phyloP scores from a whole-genome alignment of 2,888 invertebrate species.

The Spisula subtruncata region DNA sequence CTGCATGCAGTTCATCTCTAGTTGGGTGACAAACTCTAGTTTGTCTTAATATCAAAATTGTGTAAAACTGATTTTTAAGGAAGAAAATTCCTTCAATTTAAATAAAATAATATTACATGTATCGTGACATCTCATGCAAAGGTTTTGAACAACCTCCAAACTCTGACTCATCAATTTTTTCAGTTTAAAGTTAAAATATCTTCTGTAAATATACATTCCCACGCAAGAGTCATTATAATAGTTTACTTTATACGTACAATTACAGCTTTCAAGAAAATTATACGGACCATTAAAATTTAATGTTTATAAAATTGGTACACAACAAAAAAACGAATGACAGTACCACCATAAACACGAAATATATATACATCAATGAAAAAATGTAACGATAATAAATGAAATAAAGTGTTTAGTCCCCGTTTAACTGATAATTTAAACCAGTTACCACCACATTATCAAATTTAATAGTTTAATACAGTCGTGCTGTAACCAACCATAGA shows the following conservation, averaged over 20 bases:
- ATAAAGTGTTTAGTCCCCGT: neutral
- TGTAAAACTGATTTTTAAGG: too few species aligned
- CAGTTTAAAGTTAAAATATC: too few species aligned
- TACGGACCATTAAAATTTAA: slow-evolving; percentile 2
- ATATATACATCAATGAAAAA: slow-evolving; percentile 7
- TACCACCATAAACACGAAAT: neutral
- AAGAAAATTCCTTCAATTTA: too few species aligned
- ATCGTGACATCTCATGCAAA: too few species aligned
- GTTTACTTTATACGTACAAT: neutral
- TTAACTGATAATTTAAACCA: neutral
- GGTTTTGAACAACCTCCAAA: too few species aligned
- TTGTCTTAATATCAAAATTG: too few species aligned
- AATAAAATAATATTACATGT: too few species aligned
- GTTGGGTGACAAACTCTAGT: too few species aligned
- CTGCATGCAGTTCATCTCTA: too few species aligned
- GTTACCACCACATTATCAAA: neutral
- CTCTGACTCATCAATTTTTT: too few species aligned
- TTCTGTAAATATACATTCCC: too few species aligned
- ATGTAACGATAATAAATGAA: neutral
- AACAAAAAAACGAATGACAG: neutral
- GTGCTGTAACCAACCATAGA: neutral
- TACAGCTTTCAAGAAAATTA: neutral
- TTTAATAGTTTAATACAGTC: slow-evolving; percentile 1
- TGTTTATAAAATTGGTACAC: neutral
- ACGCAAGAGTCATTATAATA: too few species aligned